phyloP scores from a whole-genome alignment of 2,113 vertebrate species.

The Hyaena hyaena region DNA sequence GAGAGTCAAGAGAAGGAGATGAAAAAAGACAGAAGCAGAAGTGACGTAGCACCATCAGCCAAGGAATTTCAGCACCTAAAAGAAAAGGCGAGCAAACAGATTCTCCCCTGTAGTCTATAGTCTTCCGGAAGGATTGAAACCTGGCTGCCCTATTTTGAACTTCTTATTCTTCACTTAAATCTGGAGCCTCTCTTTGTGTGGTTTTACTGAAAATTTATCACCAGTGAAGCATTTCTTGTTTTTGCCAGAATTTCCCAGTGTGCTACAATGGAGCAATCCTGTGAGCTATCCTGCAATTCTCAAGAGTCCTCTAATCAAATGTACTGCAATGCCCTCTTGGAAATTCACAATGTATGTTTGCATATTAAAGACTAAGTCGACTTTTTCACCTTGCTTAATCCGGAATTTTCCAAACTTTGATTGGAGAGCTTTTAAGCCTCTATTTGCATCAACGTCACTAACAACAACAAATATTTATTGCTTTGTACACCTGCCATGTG shows the following conservation, averaged over 20 bases:
- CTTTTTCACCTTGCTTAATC: not conserved
- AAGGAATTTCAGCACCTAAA: not conserved
- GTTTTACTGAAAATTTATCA: not conserved
- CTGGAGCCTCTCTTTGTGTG: not conserved
- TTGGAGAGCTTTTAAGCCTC: not conserved
- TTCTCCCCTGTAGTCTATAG: not conserved
- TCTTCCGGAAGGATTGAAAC: not conserved
- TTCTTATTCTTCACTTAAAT: slow-evolving; percentile 17
- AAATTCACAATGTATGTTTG: not conserved
- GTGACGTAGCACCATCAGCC: not conserved
- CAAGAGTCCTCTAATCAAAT: not conserved
- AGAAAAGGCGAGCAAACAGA: not conserved
- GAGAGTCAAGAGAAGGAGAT: not conserved
- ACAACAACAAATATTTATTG: not conserved
- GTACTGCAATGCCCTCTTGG: not conserved
- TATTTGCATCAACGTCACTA: not conserved
- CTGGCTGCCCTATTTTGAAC: not conserved
- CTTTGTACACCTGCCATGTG: not conserved
- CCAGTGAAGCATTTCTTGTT: not conserved
- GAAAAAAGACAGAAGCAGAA: not conserved
- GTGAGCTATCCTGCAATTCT: not conserved
- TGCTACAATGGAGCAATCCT: not conserved
- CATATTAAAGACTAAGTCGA: not conserved
- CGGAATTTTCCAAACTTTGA: not conserved
- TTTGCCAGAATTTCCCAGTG: not conserved